Conservation (phyloP, 53 echinoderm and acorn worm genomes). For the Apostichopus leukothele region DNA sequence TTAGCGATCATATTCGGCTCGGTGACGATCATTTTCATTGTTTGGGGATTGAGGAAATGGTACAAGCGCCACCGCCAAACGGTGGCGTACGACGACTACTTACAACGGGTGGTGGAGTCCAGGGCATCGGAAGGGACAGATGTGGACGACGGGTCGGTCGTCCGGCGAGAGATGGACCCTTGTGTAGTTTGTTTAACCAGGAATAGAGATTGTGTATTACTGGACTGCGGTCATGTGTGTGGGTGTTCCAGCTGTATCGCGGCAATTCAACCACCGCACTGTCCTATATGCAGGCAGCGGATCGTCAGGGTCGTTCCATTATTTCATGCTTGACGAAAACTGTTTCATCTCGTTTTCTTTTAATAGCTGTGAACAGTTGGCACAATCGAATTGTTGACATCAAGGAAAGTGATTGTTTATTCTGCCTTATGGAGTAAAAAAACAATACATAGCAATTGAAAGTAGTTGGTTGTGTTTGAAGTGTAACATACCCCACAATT, state of each 20-base stretch:
- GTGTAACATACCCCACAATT: no score
- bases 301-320: conserved; percentile 87
- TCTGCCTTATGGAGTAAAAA: no score
- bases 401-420: no score
- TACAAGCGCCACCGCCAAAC: conserved; percentile 64
- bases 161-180: conserved; percentile 59
- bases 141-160: conserved; percentile 52
- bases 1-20: conserved; percentile 72
- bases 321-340: conserved; percentile 71
- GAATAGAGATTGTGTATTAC: conserved; percentile 83
- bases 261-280: conserved; percentile 84
- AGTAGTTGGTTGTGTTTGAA: no score
- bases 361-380: no score
- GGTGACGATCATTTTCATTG: conserved; percentile 61
- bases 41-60: conserved; percentile 59
- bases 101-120: conserved; percentile 67
- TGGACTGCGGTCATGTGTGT: conserved; percentile 96
- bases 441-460: no score
- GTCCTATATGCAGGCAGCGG: conserved; percentile 94
- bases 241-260: conserved; percentile 79
- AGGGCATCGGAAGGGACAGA: conserved; percentile 68
- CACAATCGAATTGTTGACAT: no score
- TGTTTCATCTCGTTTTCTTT: no score
- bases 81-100: conserved; percentile 57
- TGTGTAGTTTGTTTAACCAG: conserved; percentile 86